Evolutionary conservation across 2,797 vertebrate species (phyloP).

Genomic region (Ficedula albicollis): DNA sequence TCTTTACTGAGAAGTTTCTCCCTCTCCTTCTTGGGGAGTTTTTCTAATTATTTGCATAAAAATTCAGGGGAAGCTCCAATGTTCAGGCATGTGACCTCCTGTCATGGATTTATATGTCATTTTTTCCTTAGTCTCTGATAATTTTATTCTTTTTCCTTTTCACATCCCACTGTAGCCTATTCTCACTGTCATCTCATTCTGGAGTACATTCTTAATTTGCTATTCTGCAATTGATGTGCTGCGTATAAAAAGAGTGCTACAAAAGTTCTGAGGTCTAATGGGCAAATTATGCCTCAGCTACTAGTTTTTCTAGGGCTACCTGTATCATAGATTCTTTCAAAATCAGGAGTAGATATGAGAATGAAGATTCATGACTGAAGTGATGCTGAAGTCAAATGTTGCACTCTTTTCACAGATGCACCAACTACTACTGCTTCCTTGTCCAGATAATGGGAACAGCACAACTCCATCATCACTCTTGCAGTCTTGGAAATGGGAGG

Average conservation of each 20-base stretch:
- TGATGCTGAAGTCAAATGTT: not conserved
- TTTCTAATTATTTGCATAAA: not conserved
- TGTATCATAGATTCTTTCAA: not conserved
- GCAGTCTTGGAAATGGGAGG: not conserved
- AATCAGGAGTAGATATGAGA: not conserved
- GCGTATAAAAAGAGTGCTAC: not conserved
- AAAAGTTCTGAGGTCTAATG: not conserved
- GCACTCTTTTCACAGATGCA: not conserved
- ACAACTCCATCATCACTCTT: not conserved
- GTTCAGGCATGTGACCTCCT: not conserved
- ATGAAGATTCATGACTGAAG: not conserved
- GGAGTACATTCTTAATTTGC: not conserved
- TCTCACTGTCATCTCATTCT: not conserved
- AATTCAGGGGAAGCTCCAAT: not conserved
- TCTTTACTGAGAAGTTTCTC: not conserved
- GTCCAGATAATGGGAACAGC: not conserved
- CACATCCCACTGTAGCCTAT: not conserved
- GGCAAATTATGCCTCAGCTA: not conserved
- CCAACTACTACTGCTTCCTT: not conserved
- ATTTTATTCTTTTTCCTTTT: not conserved
- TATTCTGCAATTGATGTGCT: not conserved
- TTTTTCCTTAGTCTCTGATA: not conserved
- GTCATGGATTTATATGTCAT: not conserved
- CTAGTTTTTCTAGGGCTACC: not conserved
- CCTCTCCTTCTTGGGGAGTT: not conserved